phyloP scores from a whole-genome alignment of 23 tunicate genomes.

The Diplosoma virens region DNA sequence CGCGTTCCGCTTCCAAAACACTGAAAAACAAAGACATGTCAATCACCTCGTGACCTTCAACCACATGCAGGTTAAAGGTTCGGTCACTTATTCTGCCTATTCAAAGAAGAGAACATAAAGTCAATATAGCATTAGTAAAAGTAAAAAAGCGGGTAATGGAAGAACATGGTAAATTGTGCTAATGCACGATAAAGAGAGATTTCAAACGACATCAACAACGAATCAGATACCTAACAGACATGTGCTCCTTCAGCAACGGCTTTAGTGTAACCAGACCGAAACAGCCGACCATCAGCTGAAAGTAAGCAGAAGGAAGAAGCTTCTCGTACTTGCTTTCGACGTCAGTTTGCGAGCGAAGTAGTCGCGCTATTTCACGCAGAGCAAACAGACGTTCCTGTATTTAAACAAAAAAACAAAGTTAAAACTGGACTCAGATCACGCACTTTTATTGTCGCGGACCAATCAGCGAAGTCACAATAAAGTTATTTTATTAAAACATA shows the following conservation, averaged over 20 bases:
- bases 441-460: background rate
- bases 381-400: slow-evolving; percentile 45
- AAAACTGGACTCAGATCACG: background rate
- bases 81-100: no score
- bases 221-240: slow-evolving; percentile 48
- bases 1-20: slow-evolving; percentile 15
- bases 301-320: slow-evolving; percentile 53
- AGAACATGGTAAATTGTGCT: no score
- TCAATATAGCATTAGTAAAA: no score
- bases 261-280: slow-evolving; percentile 74
- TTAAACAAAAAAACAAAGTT: background rate
- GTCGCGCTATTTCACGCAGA: slow-evolving; percentile 40
- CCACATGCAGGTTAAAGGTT: no score
- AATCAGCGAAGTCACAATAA: no score
- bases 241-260: slow-evolving; percentile 48
- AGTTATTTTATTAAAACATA: no score
- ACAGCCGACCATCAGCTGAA: slow-evolving; percentile 77
- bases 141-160: no score
- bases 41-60: no score
- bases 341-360: slow-evolving; percentile 22
- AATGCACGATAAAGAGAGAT: no score
- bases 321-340: slow-evolving; percentile 5
- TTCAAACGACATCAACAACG: no score
- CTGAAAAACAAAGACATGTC: no score
- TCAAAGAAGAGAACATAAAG: no score